Evolutionary conservation across 2,888 invertebrate genomes (phyloP), one percentile per base, ranked within the genome.

Genomic region (Lasioglossum lativentre): DNA sequence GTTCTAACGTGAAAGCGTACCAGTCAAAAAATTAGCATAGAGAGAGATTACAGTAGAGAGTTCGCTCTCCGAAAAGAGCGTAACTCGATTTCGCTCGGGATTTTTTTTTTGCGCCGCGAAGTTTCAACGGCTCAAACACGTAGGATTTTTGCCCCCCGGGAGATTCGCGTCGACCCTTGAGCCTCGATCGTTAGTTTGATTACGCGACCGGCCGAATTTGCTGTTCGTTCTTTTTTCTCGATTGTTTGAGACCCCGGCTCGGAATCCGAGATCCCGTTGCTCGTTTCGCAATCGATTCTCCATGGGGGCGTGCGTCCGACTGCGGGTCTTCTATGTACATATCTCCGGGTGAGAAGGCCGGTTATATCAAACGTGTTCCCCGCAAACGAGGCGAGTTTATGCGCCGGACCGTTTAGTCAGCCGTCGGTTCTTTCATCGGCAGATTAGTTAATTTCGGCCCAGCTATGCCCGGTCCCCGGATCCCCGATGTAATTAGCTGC

Each of bases 401-500:
- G 86, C 83, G 81, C 79, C 38, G 74, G 75, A 79, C 80, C 86
- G 86, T 91, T 91, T 92, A 92, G 90, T 75, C 77, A 76, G 70
- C 59, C 59, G 82, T 78, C 75, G 87, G 85, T 93, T 94, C 93
- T 94, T 94, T 94, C 92, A 91, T 92, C 90, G 89, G 88, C 88
- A 91, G 92, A 93, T 93, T 93, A 93, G 94, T 94, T 94, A 94
- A 94, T 94, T 94, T 93, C 91, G 91, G 88, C 87, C 77, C 78
- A 84, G 89, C 87, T 82, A 87, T 86, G 81, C 85, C 72, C 12
- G 47, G 90, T 93, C 93, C 92, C 93, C 63, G 87, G 87, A 91
- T 93, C 93, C 93, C 94, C 87, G 90, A 93, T 90, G 94, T 94
- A 94, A 94, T 94, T 94, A 94, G 94, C 91, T 85, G 87, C 90